phyloP scores from a whole-genome alignment of 1,140 invertebrate species.

The Meteorus sp. region DNA sequence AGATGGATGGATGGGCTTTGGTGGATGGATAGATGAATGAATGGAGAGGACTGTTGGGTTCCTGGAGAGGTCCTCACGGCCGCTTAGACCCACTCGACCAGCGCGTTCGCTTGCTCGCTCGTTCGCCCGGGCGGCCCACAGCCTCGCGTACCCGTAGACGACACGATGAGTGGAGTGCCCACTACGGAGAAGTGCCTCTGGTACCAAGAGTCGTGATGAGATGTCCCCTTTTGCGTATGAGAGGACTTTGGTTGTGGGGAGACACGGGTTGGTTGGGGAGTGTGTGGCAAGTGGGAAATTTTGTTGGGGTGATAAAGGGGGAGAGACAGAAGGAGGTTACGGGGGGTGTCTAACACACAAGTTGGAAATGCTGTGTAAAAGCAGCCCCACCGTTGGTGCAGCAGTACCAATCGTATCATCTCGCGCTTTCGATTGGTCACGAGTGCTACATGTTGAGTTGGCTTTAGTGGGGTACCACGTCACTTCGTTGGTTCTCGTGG shows the following conservation, averaged over 20 bases:
- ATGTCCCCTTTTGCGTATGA: conserved; percentile 57
- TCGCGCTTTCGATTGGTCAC: conserved; percentile 11
- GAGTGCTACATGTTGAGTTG: neutral
- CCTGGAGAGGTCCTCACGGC: conserved; percentile 60
- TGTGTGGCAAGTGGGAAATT: conserved; percentile 17
- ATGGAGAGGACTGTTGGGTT: conserved; percentile 59
- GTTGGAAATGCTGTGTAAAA: too few species aligned
- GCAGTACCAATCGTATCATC: conserved; percentile 32
- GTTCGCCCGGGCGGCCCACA: conserved; percentile 34
- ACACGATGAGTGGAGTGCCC: conserved; percentile 55
- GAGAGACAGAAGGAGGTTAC: too few species aligned
- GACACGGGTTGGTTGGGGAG: neutral
- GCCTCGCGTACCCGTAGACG: conserved; percentile 42
- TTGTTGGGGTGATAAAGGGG: too few species aligned
- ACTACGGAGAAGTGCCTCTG: conserved; percentile 58
- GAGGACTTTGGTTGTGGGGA: conserved; percentile 38
- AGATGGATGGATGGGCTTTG: conserved; percentile 33
- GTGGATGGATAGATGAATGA: conserved; percentile 54
- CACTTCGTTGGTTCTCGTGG: conserved; percentile 20
- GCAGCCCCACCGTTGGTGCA: conserved; percentile 42
- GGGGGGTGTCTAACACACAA: too few species aligned
- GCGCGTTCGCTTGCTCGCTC: conserved; percentile 35
- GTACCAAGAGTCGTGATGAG: conserved; percentile 57
- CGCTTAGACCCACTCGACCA: conserved; percentile 59
- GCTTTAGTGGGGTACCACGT: neutral